phyloP scores from a whole-genome alignment of 2,888 invertebrate species.

The Baronia brevicornis region DNA sequence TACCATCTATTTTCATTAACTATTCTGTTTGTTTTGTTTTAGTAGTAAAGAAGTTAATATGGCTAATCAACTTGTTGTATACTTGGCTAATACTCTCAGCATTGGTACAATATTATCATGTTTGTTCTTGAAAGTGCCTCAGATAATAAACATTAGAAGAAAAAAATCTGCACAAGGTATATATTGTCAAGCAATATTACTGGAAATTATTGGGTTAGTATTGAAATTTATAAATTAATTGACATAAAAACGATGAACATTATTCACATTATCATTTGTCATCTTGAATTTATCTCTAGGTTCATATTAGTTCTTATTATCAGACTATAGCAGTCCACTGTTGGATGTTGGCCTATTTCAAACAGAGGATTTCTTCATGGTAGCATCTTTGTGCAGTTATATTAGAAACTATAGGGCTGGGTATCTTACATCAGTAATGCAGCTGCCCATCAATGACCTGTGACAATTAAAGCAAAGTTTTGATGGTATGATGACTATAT shows the following conservation, averaged over 20 bases:
- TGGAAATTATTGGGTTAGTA: slow-evolving; percentile 81
- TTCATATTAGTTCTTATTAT: too few species aligned
- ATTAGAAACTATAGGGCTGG: too few species aligned
- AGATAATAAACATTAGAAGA: slow-evolving; percentile 80
- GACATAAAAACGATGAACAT: neutral
- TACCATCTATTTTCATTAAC: too few species aligned
- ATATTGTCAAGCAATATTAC: slow-evolving; percentile 77
- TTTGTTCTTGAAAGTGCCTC: slow-evolving; percentile 87
- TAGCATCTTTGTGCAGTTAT: too few species aligned
- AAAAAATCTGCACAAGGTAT: slow-evolving; percentile 82
- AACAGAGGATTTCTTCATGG: too few species aligned
- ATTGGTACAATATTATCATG: slow-evolving; percentile 85
- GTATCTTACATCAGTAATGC: too few species aligned
- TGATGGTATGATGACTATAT: too few species aligned
- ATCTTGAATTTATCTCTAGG: too few species aligned
- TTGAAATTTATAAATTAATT: neutral
- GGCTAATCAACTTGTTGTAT: slow-evolving; percentile 26
- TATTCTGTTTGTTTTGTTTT: neutral
- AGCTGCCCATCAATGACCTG: too few species aligned
- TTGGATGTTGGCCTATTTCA: too few species aligned
- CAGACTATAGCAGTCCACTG: too few species aligned
- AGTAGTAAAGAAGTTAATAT: slow-evolving; percentile 23
- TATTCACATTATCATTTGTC: neutral
- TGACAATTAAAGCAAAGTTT: too few species aligned
- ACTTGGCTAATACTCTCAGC: slow-evolving; percentile 69